phyloP scores from a whole-genome alignment of 2,888 invertebrate genomes.

The Dermolepida albohirtum region DNA sequence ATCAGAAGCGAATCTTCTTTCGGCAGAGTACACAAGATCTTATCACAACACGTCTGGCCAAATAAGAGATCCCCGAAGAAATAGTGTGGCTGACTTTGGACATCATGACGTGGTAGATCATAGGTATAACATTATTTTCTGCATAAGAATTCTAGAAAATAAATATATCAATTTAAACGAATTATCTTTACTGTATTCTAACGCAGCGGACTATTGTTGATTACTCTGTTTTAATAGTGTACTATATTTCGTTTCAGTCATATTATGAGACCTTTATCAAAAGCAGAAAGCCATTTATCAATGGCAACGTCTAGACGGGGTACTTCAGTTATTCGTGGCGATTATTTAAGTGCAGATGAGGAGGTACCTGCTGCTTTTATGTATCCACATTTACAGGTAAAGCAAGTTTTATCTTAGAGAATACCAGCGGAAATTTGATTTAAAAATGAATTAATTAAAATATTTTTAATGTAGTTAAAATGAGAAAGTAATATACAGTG shows the following conservation, averaged over 20 bases:
- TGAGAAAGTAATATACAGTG: too few relatives aligned
- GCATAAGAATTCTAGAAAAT: not conserved
- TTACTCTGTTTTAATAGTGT: not conserved
- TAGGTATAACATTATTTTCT: conserved; percentile 60
- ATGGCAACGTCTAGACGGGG: conserved; percentile 67
- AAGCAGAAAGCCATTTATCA: conserved; percentile 75
- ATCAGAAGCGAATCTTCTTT: conserved; percentile 87
- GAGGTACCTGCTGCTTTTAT: conserved; percentile 67
- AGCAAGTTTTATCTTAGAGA: too few relatives aligned
- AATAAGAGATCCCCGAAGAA: conserved; percentile 67
- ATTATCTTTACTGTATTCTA: too few relatives aligned
- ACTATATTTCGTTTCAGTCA: conserved; percentile 45
- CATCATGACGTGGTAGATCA: conserved; percentile 68
- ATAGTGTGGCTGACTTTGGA: conserved; percentile 72
- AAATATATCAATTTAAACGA: not conserved
- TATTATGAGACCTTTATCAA: conserved; percentile 71
- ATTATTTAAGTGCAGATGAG: conserved; percentile 71
- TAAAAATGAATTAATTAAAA: too few relatives aligned
- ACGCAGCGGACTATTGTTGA: too few relatives aligned
- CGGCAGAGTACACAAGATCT: conserved; percentile 68
- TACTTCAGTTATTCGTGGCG: conserved; percentile 70
- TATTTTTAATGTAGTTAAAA: too few relatives aligned
- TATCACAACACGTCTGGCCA: conserved; percentile 56
- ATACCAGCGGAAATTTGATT: too few relatives aligned
- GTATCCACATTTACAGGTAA: conserved; percentile 76